Evolutionary conservation across 92 coral and sea anemone species (phyloP).

Genomic region (Galaxea fascicularis): DNA sequence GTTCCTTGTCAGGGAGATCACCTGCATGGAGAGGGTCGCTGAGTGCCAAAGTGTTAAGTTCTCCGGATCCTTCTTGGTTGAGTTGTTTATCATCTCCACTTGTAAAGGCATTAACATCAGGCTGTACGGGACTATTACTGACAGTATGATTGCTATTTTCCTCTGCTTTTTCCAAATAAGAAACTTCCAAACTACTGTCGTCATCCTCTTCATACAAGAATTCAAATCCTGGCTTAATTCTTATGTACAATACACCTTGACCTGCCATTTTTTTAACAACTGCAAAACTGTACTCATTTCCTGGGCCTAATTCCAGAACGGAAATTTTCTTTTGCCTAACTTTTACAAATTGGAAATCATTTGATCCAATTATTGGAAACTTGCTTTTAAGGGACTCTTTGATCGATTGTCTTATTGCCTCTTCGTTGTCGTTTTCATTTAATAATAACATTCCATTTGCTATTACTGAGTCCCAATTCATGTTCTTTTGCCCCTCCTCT

Average conservation of each 20-base stretch:
- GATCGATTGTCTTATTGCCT: constrained; percentile 34
- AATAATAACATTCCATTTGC: constrained; percentile 57
- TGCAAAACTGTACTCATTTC: constrained; percentile 54
- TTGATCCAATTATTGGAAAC: constrained; percentile 28
- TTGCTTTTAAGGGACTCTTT: constrained; percentile 18
- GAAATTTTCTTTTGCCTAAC: too few species aligned
- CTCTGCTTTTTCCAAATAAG: not conserved
- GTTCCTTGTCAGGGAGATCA: too few species aligned
- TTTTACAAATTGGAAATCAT: constrained; percentile 49
- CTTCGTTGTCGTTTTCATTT: constrained; percentile 55
- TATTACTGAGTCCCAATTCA: constrained; percentile 57
- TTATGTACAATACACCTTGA: constrained; percentile 54
- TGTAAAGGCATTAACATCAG: not conserved
- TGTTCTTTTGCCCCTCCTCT: constrained; percentile 6
- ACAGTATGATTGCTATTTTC: not conserved
- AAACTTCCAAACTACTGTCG: constrained; percentile 1
- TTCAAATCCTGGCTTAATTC: constrained; percentile 7
- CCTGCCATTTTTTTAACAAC: constrained; percentile 64
- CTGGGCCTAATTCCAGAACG: constrained; percentile 43
- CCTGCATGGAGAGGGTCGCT: not conserved
- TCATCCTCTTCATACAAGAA: not conserved
- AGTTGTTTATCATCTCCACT: not conserved
- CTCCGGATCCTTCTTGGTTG: constrained; percentile 19
- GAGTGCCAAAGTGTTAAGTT: not conserved
- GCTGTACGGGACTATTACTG: not conserved